Evolutionary conservation across 1,140 invertebrate genomes (phyloP), one percentile per base, ranked within the genome.

Genomic region (Halictus rubicundus): DNA sequence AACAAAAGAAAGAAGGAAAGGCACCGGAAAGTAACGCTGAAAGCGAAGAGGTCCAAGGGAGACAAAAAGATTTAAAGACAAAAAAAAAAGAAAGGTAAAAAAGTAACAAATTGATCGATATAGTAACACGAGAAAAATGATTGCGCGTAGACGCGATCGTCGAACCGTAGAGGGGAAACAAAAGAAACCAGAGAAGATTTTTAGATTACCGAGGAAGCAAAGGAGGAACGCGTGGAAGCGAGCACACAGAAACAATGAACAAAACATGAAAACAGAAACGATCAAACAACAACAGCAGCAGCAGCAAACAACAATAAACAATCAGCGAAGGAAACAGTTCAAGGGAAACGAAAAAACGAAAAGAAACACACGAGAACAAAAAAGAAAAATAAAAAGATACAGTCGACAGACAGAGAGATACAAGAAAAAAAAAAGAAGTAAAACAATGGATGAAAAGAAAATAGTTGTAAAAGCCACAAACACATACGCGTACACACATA

Each of bases 381-480:
- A 73, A 82, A 84, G 78, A 42, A 84, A 78, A 77, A 73, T 81
- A 84, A 80, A 42, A 54, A 46, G 61, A 77, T 52, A 52, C 49
- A 52, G 49, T 52, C 49, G 49, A 52, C 49, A 52, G 49, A 52
- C 49, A 21, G 49, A 52, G 49, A 52, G 49, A 52, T 19, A 52
- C 49, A 52, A 52, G 19, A 82, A 83, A 59, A 64, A 85, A 63
- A 68, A 76, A 79, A 42, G 81, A 85, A 83, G 3, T n/a, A n/a
- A 32, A 32, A 32, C 32, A 32, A 32, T 32, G 32, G 32, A 32
- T 32, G 32, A 70, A 71, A 61, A 70, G 10, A 78, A 75, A 83
- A 87, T 84, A 87, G 76, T 89, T 91, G 86, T 91, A 92, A 76
- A 90, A 90, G 88, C 88, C 88, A 90, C 88, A 32, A 32, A 89